phyloP scores from a whole-genome alignment of 2,797 vertebrate genomes.

The Lemur catta region DNA sequence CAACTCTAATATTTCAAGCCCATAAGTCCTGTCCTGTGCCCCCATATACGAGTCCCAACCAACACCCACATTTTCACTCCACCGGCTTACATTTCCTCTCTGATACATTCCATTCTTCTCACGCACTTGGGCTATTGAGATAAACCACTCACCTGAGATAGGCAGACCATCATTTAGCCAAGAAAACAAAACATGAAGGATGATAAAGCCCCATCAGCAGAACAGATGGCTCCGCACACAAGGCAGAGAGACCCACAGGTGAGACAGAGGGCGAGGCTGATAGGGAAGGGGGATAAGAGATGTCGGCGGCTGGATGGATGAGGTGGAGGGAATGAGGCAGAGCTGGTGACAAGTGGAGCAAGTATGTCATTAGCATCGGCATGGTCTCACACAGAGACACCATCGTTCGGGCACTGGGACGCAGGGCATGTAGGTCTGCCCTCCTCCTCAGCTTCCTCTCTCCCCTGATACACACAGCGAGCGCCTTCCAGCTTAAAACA shows the following conservation, averaged over 20 bases:
- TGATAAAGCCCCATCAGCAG: slow-evolving; percentile 48
- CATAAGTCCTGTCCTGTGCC: too few species aligned
- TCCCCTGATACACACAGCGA: neutral
- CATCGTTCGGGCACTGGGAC: neutral
- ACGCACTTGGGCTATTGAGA: slow-evolving; percentile 29
- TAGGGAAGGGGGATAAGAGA: neutral
- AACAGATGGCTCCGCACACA: neutral
- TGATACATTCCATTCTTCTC: neutral
- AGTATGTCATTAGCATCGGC: neutral
- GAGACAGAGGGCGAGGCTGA: slow-evolving; percentile 44
- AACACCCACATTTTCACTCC: neutral
- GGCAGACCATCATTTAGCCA: slow-evolving; percentile 47
- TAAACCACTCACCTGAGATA: slow-evolving; percentile 54
- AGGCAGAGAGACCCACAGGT: slow-evolving; percentile 7
- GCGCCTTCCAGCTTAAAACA: neutral
- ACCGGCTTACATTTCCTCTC: neutral
- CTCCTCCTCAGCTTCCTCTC: neutral
- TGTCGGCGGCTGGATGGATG: neutral
- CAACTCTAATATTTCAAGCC: neutral
- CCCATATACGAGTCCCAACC: neutral
- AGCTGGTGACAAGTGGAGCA: neutral
- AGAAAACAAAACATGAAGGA: slow-evolving; percentile 46
- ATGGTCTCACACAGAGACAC: neutral
- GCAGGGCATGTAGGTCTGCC: neutral
- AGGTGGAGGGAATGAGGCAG: neutral